These are phyloP conservation scores for Cetoscarus ocellatus DNA, from an alignment of 2,797 vertebrate species.

Conservation along the genomic window DNA sequence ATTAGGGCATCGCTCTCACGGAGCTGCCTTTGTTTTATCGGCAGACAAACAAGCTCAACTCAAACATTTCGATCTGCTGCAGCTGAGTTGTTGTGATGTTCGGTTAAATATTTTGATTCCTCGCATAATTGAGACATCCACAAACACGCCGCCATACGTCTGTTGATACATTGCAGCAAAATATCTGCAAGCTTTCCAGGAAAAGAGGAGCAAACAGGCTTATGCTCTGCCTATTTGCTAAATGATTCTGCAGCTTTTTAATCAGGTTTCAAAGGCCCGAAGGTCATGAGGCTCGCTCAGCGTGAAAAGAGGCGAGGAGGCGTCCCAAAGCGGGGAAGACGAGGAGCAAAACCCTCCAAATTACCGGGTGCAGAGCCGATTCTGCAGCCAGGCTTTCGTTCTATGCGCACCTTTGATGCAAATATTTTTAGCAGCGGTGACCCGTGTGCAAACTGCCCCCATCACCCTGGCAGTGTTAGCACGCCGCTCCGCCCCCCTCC, in stretches of 20 bases:
- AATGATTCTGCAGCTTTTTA: constrained; percentile 37
- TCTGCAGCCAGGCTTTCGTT: constrained; percentile 26
- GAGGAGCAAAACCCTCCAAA: background rate
- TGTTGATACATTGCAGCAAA: background rate
- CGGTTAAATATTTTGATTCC: constrained; percentile 39
- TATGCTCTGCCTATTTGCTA: constrained; percentile 9
- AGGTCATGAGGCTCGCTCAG: constrained; percentile 25
- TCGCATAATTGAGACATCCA: constrained; percentile 29
- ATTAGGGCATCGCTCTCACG: constrained; percentile 49
- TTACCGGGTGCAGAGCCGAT: constrained; percentile 7
- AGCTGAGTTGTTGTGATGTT: constrained; percentile 12
- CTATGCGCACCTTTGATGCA: constrained; percentile 40
- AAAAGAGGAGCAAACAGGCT: constrained; percentile 4
- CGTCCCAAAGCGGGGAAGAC: background rate
- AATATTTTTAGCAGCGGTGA: constrained; percentile 64
- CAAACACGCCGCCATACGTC: background rate
- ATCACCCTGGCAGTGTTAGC: constrained; percentile 46
- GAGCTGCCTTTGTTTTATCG: constrained; percentile 52
- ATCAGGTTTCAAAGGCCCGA: constrained; percentile 32
- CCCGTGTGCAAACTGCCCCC: constrained; percentile 53
- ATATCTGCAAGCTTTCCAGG: background rate
- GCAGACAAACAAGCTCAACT: constrained; percentile 20
- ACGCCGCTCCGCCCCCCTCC: constrained; percentile 24
- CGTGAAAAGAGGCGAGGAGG: background rate
- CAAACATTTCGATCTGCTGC: constrained; percentile 35